Conservation (phyloP, 2,888 invertebrate genomes). For the Aplocera efformata region DNA sequence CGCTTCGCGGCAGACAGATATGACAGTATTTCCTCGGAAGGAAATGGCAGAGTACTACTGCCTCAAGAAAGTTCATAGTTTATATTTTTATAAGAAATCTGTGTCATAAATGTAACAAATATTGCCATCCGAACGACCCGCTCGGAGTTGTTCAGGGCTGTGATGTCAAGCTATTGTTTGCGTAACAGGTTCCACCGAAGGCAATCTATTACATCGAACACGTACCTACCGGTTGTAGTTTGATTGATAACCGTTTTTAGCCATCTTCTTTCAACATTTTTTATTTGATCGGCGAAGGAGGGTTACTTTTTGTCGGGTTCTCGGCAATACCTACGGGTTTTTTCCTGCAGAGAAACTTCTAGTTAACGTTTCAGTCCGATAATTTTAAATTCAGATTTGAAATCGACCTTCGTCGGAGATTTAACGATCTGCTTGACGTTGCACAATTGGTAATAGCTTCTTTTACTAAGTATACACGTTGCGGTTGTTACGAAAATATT, state of each 20-base stretch:
- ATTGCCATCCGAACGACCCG: too few species aligned
- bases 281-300: slow-evolving; percentile 17
- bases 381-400: slow-evolving; percentile 36
- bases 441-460: slow-evolving; percentile 31
- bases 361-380: slow-evolving; percentile 30
- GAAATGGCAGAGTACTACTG: too few species aligned
- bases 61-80: too few species aligned
- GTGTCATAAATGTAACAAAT: too few species aligned
- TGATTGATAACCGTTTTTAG: slow-evolving; percentile 28
- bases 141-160: too few species aligned
- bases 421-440: slow-evolving; percentile 35
- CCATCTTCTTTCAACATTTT: slow-evolving; percentile 28
- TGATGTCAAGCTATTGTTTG: slow-evolving; percentile 19
- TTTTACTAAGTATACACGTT: slow-evolving; percentile 19
- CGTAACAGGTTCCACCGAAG: slow-evolving; percentile 8
- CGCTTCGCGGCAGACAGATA: too few species aligned
- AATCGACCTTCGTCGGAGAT: slow-evolving; percentile 47
- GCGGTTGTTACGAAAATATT: slow-evolving; percentile 27
- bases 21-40: too few species aligned
- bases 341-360: slow-evolving; percentile 41
- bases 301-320: slow-evolving; percentile 20
- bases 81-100: too few species aligned
- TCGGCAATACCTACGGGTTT: slow-evolving; percentile 24
- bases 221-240: slow-evolving; percentile 28
- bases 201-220: slow-evolving; percentile 5